Evolutionary conservation across 2,888 invertebrate genomes (phyloP), one percentile per base, ranked within the genome.

Genomic region (Camponotus fellah): DNA sequence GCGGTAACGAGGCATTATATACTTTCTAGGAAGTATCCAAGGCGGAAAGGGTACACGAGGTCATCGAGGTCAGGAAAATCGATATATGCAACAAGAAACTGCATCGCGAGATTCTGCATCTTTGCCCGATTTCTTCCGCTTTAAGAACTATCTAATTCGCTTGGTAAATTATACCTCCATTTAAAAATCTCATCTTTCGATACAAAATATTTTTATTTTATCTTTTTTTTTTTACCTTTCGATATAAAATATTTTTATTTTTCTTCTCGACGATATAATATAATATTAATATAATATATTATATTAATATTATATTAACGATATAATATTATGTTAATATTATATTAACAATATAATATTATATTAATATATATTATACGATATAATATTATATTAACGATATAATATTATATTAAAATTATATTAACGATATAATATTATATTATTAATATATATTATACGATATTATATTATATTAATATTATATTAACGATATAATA

Each of bases 1-100:
- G 69, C 32, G 58, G 34, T 21, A 32, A 32, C 56, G 69, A 14
- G 46, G 60, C 46, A 60, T 71, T 80, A 71, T 62, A 40, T 65
- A 75, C 81, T 81, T 81, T 81, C 81, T 75, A 81, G 72, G 75
- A 81, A 81, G 81, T 75, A 75, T 81, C 75, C n/a, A 40, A 81
- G 81, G 65, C 81, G 81, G 81, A 81, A 81, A 64, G 81, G 75
- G 75, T 40, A 53, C 40, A 64, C 62, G 81, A 6, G 49, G 65
- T 81, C 81, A 62, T n/a, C 75, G 81, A 32, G 81, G 81, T 81
- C 81, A 81, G 40, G 64, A 81, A 75, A 75, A 81, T 81, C 81
- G 81, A 81, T 81, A 81, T 43, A 40, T 53, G 43, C 53, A 49
- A 64, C 69, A 60, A 79, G 71, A 71, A 79, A 71, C 60, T 26